Base-by-base conservation (phyloP, 2,797 vertebrate genomes). In the Falco berigora region DNA sequence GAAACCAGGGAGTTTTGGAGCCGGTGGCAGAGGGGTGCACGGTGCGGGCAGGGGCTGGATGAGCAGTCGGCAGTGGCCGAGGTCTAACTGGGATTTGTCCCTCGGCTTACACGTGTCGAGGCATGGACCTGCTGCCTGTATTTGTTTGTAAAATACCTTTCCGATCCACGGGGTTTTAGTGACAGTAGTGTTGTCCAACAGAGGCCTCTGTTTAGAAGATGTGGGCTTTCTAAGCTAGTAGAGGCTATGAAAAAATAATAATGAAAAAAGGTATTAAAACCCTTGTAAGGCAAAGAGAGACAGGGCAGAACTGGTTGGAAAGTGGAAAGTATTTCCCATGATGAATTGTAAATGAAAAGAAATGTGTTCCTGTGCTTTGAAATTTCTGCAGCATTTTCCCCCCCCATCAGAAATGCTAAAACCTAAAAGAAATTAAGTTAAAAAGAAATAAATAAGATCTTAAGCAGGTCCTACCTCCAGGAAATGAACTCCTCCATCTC, bases 381-480 rank as follows among this genome's bases (percentile, higher is more conserved):
- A 96, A 95, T 94, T 91, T 86, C 73, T 91, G 75, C 62, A 72
- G 84, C 30, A 8, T 25, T 90, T 93, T 80, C 85, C 91, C 52
- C 44, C 40, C 52, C 58, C 75, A 53, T 84, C 64, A 95, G 82
- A 97, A 94, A 94, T 68, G 32, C 58, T 83, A 71, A 93, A 94
- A 74, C 75, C 64, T 64, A 53, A 88, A 85, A 95, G 91, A 93
- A 96, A 94, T 94, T 61, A 85, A 91, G 34, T 76, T 77, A 68
- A 94, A 92, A 71, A 95, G 72, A 96, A 96, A 96, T 91, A 96
- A 95, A 96, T 96, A 97, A 94, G 94, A 94, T 90, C 94, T 96
- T 94, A 96, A 86, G 89, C 84, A 83, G 76, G 84, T 91, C 68
- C 94, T 95, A 64, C 89, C 84, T 90, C 23, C 94, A 94, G 96